Conservation (phyloP, 1,140 invertebrate genomes). For the Zaprionus vittiger region DNA sequence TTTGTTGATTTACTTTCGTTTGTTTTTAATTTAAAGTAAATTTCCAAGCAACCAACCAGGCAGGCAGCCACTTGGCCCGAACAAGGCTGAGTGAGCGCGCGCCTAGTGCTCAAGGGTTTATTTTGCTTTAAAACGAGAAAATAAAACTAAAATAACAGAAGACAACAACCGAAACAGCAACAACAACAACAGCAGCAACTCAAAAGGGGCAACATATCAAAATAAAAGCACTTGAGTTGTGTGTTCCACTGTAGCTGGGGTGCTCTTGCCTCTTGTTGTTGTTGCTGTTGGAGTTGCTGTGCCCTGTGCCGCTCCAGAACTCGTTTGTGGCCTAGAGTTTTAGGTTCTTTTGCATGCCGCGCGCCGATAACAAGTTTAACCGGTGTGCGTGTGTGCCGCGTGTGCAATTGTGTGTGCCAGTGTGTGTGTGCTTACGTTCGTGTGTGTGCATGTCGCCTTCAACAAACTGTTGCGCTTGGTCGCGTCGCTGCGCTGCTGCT, state of each 20-base stretch:
- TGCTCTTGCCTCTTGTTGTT: constrained; percentile 21
- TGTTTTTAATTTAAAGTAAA: constrained; percentile 80
- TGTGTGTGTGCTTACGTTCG: constrained; percentile 34
- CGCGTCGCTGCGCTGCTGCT: constrained; percentile 10
- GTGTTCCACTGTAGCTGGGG: constrained; percentile 37
- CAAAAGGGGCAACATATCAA: constrained; percentile 55
- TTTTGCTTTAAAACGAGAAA: constrained; percentile 19
- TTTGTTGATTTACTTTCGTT: constrained; percentile 82
- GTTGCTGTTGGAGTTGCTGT: constrained; percentile 43
- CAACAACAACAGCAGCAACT: constrained; percentile 27
- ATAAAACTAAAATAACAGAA: constrained; percentile 37
- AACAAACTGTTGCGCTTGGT: constrained; percentile 78
- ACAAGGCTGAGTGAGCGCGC: constrained; percentile 18
- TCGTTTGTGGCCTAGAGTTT: constrained; percentile 72
- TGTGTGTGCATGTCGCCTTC: constrained; percentile 62
- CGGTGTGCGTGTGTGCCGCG: constrained; percentile 74
- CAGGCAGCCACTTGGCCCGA: constrained; percentile 35
- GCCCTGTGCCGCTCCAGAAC: constrained; percentile 70
- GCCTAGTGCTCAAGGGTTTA: constrained; percentile 41
- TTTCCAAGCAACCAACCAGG: constrained; percentile 40
- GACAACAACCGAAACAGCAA: constrained; percentile 8
- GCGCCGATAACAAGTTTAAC: constrained; percentile 76
- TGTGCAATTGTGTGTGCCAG: constrained; percentile 48
- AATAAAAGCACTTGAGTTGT: constrained; percentile 72
- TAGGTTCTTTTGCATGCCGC: constrained; percentile 74